Evolutionary conservation across 2,113 vertebrate species (phyloP).

Genomic region (Elephantulus edwardii): DNA sequence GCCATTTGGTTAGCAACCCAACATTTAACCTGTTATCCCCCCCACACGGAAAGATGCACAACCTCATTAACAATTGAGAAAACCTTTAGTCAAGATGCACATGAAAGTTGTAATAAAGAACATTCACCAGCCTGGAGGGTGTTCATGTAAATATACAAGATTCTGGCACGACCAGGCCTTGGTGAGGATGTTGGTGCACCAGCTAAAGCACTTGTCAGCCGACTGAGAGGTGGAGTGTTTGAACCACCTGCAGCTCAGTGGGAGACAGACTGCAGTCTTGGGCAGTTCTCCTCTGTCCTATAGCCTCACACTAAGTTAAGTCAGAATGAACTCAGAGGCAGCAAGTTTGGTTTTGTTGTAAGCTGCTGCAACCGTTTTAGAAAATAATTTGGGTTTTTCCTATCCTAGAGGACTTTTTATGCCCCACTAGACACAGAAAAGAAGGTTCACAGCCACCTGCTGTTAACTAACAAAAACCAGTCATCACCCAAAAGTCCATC

Average conservation of each 20-base stretch:
- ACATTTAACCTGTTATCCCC: no score
- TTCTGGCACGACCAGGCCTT: background rate
- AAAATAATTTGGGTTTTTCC: background rate
- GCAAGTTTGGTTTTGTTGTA: background rate
- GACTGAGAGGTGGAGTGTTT: background rate
- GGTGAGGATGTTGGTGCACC: background rate
- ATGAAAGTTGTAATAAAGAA: no score
- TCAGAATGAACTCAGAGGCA: background rate
- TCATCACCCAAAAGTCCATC: background rate
- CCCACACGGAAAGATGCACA: no score
- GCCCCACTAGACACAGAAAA: background rate
- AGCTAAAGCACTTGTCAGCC: background rate
- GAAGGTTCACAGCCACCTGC: background rate
- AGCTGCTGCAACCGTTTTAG: background rate
- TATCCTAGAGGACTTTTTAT: background rate
- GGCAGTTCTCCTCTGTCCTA: background rate
- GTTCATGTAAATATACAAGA: background rate
- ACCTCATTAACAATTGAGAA: no score
- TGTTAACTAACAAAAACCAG: background rate
- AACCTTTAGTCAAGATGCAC: no score
- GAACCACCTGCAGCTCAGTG: background rate
- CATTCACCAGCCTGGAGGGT: no score
- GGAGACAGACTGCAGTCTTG: no score
- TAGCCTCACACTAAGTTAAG: background rate
- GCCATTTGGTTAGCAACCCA: no score